Base-by-base conservation (phyloP, 2,113 vertebrate species). In the Clarias macrocephalus region DNA sequence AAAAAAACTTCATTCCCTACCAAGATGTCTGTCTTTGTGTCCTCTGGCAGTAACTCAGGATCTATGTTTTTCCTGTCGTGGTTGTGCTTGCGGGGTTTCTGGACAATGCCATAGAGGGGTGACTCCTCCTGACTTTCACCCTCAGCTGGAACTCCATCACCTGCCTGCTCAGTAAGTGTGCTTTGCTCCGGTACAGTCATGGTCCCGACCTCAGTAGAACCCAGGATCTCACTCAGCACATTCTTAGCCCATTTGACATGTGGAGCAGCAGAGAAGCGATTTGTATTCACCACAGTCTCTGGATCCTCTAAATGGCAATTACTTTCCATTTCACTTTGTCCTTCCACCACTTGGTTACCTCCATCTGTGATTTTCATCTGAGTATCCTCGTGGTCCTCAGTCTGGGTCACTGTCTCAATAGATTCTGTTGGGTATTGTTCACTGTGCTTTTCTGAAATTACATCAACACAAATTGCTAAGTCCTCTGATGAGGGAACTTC, bases 171-270 rank as follows among this genome's bases (percentile, higher is more conserved):
- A 23, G 72, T 85, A 30, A 3, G 65, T 18, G 3, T 12, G n/a
- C 66, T 85, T 30, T 79, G 10, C 9, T n/a, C 60, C 3, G 88
- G 73, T 60, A 91, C 86, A 1, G 87, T 89, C 3, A 66, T 21
- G 15, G 13, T 2, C 1, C 85, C n/a, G 5, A 92, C 93, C 3
- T 92, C 94, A 0, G 93, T 92, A 52, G 82, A 37, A 80, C 92
- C 94, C 73, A 95, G 87, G 85, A 95, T 94, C 89, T 94, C 92
- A 2, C 79, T 88, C 25, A 95, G 82, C 25, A 95, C 91, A 30
- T 84, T 91, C 86, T 92, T 94, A 85, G 95, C 95, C 94, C 94
- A 95, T 90, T 93, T 94, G 28, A 95, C 90, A 84, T 95, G 95
- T 11, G 95, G 93, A 37, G 94, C 91, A 89, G 94, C 93, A 66